Percentiles rank a stretch among this genome's conserved stretches.
These are phyloP conservation scores for Buphagus erythrorhynchus DNA, from an alignment of 2,797 vertebrate species.

Conservation along the genomic window DNA sequence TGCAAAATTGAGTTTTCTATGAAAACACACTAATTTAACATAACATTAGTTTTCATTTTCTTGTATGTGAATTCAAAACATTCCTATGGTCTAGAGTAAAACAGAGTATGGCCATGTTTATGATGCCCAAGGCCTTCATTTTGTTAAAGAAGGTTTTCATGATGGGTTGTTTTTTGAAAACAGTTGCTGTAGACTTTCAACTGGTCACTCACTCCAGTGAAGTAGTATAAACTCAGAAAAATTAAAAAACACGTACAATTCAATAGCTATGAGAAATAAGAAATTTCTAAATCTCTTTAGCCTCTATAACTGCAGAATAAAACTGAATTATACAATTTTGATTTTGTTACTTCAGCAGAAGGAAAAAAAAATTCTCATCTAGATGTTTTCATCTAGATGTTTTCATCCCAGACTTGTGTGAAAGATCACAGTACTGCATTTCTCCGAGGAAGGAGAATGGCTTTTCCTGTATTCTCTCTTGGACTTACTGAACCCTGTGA, in stretches of 20 bases:
- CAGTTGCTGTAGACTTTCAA: neutral
- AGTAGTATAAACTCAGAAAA: neutral
- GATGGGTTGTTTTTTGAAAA: neutral
- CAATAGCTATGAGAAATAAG: neutral
- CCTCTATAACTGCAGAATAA: neutral
- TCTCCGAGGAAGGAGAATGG: neutral
- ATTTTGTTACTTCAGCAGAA: neutral
- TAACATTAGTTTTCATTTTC: neutral
- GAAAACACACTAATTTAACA: neutral
- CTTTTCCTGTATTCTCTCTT: neutral
- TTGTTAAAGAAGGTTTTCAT: neutral
- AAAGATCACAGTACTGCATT: neutral
- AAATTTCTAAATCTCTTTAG: neutral
- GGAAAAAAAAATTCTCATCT: neutral
- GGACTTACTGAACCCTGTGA: neutral
- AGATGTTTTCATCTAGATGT: neutral
- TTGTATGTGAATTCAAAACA: neutral
- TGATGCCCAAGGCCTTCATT: neutral
- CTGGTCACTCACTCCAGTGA: neutral
- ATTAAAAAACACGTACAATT: accelerated
- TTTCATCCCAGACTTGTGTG: neutral
- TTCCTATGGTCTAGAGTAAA: neutral
- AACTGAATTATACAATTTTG: neutral
- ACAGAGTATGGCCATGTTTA: neutral
- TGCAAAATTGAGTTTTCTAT: neutral